Base-by-base conservation (phyloP, 35 echinoderm and acorn worm genomes). In the Antedon bifida region DNA sequence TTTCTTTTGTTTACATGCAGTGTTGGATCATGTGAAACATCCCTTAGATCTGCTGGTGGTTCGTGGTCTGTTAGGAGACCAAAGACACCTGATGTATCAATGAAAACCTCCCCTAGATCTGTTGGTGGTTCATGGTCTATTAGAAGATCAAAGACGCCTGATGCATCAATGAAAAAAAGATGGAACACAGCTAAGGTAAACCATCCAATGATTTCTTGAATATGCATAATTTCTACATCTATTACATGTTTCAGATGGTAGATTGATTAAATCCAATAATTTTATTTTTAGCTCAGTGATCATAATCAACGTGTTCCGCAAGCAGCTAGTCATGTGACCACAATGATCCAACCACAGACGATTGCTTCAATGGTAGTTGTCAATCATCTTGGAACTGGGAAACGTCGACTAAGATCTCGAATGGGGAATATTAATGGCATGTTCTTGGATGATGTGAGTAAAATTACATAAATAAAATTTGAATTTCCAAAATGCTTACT, bases 271-370 rank as follows among this genome's bases (percentile, higher is more conserved):
- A n/a, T n/a, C n/a, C n/a, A 42, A 7, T 42, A 42, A 42, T 7
- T 42, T 42, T 14, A 7, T 7, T 7, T 55, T 11, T 36, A 87
- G 90, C 86, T 34, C 16, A 82, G 34, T 38, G 79, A 86, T 21
- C 38, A 33, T 23, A 91, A 84, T 36, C 46, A 80, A 11, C 83
- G 86, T 1, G 75, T 96, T 19, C 89, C 93, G 17, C 89, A 90
- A 76, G 93, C 93, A 84, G 93, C 93, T 11, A 96, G 93, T 38
- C 93, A 96, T 42, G 56, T 42, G 39, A 81, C 86, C 0, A 81
- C 75, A 12, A 88, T 89, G 29, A 91, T 96, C 28, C 86, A 85
- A 35, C 89, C 93, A 16, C 82, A 84, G 0, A 88, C 89, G 0
- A 76, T 96, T 0, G 82, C 93, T 14, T 88, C 89, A 5, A 79